These are phyloP conservation scores for Onthophagus sagittarius DNA, from an alignment of 2,888 invertebrate genomes.

Conservation along the genomic window DNA sequence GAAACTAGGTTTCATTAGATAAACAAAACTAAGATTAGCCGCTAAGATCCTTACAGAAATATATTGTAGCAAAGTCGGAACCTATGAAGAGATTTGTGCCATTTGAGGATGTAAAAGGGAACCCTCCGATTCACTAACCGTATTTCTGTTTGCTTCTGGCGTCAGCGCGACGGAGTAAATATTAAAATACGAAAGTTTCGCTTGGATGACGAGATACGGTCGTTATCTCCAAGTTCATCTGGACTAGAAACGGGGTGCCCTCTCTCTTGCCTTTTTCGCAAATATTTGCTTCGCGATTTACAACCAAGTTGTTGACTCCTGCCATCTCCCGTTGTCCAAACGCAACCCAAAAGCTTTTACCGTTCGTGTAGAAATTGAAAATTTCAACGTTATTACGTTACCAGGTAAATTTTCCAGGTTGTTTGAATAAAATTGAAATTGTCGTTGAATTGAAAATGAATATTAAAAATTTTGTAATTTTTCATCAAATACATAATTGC, in stretches of 20 bases:
- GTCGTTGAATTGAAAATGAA: not conserved
- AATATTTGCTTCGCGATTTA: slow-evolving; percentile 9
- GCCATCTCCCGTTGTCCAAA: slow-evolving; percentile 3
- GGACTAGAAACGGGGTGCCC: not conserved
- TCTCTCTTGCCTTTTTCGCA: slow-evolving; percentile 3
- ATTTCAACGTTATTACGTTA: not conserved
- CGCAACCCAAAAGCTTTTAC: not conserved
- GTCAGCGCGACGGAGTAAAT: not conserved
- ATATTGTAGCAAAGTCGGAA: not conserved
- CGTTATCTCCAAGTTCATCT: not conserved
- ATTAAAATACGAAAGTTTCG: not conserved
- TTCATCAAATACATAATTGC: too few species aligned
- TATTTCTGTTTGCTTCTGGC: not conserved
- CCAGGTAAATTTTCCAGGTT: not conserved
- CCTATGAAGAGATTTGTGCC: not conserved
- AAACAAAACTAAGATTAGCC: not conserved
- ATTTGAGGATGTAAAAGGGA: not conserved
- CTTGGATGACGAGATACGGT: not conserved
- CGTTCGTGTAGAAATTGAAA: not conserved
- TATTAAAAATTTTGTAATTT: not conserved
- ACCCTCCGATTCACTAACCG: not conserved
- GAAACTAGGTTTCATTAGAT: not conserved
- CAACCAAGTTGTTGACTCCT: slow-evolving; percentile 7
- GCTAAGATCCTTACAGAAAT: not conserved
- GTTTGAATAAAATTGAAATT: not conserved